Evolutionary conservation across 2,888 invertebrate genomes (phyloP), one percentile per base, ranked within the genome.

Genomic region (Amphipyra tragopoginis): DNA sequence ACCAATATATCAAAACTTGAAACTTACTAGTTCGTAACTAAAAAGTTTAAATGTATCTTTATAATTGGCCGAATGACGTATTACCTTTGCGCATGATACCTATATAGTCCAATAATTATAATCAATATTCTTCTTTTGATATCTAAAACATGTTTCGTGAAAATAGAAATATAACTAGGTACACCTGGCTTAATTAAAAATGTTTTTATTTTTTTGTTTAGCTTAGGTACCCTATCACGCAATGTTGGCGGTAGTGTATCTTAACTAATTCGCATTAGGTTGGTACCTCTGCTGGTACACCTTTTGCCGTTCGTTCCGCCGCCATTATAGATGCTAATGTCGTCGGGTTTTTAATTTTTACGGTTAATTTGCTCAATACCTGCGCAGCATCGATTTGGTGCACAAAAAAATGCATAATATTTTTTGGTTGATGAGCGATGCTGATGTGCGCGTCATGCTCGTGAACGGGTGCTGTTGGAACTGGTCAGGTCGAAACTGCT

Each of bases 211-310:
- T 65, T 74, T 73, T 69, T 21, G 21, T 21, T 21, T 49, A 53
- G 57, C 65, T 62, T 85, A 85, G 33, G 9, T 21, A 21, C 77
- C 85, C 86, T 85, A 82, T 85, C 86, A 86, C 85, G 86, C 84
- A 61, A 84, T 51, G 40, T 14, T 36, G 54, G 21, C 21, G 21
- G 43, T 42, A 29, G 29, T 45, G 26, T 57, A 66, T 62, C 67
- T 76, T 57, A 52, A 56, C 57, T 76, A 49, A 76, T 36, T 49
- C 66, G 50, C 49, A 50, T 65, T 59, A 26, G 44, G 39, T 38
- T 70, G 1, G 21, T 21, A 21, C 1, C 21, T 3, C 3, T 33
- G 34, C 26, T 47, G 26, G 44, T 44, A n/a, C 47, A 48, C 47
- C 40, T 60, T 73, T 21, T 21, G 21, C 3, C 21, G 21, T 52